These are phyloP conservation scores for Sinella curviseta DNA, from an alignment of 1,140 invertebrate species.

Conservation along the genomic window DNA sequence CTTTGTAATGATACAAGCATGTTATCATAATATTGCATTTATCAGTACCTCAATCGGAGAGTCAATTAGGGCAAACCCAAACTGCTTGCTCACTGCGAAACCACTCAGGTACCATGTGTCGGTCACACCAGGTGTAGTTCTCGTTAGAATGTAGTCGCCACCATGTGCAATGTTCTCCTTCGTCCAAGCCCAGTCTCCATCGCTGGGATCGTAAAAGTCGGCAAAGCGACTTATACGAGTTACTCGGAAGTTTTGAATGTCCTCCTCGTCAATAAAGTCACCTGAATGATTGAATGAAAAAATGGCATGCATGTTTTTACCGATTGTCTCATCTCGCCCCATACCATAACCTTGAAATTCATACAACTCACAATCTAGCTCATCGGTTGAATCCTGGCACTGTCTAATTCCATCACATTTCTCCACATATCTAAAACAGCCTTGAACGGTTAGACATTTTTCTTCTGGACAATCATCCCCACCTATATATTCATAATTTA, in stretches of 20 bases:
- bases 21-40: not conserved
- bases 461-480: conserved; percentile 24
- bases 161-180: conserved; percentile 56
- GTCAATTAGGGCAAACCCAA: conserved; percentile 56
- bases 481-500: not conserved
- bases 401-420: conserved; percentile 55
- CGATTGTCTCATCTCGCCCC: not conserved
- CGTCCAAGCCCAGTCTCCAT: conserved; percentile 58
- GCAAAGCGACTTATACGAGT: conserved; percentile 44
- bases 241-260: conserved; percentile 44
- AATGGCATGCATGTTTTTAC: not conserved
- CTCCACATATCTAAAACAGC: conserved; percentile 5
- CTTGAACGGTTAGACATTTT: conserved; percentile 3
- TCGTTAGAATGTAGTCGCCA: conserved; percentile 55
- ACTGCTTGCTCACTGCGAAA: conserved; percentile 56
- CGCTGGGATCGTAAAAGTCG: conserved; percentile 56
- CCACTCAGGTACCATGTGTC: conserved; percentile 58
- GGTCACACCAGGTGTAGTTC: conserved; percentile 54
- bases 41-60: conserved; percentile 53
- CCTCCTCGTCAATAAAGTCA: conserved; percentile 43
- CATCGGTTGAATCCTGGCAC: conserved; percentile 57
- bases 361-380: conserved; percentile 55
- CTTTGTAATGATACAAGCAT: too few relatives aligned
- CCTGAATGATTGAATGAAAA: conserved; percentile 30
- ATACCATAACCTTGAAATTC: not conserved